These are phyloP conservation scores for Arbacia lixula DNA, from an alignment of 53 echinoderm and acorn worm genomes.

Conservation along the genomic window DNA sequence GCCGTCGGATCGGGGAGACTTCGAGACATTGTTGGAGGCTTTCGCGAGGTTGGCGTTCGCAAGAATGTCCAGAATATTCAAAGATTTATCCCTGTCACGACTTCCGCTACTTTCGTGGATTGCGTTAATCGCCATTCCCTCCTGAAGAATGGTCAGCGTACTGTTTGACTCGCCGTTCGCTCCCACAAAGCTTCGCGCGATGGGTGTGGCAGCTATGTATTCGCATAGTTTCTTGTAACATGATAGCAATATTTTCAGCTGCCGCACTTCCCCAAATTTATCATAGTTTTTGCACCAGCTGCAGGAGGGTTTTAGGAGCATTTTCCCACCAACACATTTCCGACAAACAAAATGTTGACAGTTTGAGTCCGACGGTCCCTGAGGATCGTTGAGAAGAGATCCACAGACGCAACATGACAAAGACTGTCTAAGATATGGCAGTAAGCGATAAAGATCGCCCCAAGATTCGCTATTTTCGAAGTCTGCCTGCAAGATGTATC, in stretches of 20 bases:
- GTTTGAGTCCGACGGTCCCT: constrained; percentile 92
- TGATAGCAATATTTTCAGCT: constrained; percentile 85
- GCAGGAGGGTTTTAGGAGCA: constrained; percentile 93
- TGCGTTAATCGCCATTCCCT: constrained; percentile 92
- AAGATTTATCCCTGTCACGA: constrained; percentile 43
- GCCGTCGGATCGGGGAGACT: no score
- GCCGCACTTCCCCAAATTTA: constrained; percentile 84
- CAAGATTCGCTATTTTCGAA: constrained; percentile 91
- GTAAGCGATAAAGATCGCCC: constrained; percentile 94
- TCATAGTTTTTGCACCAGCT: constrained; percentile 97
- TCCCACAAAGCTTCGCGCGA: constrained; percentile 83
- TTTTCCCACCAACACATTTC: constrained; percentile 91
- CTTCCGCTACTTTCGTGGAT: constrained; percentile 68
- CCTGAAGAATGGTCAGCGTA: constrained; percentile 81
- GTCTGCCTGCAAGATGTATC: constrained; percentile 95
- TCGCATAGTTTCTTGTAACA: constrained; percentile 98
- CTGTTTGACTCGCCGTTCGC: constrained; percentile 89
- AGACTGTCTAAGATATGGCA: constrained; percentile 97
- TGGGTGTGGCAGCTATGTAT: constrained; percentile 98
- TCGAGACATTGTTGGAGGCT: not conserved
- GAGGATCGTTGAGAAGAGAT: constrained; percentile 80
- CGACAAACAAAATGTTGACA: constrained; percentile 98
- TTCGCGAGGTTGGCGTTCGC: constrained; percentile 63
- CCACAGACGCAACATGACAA: constrained; percentile 99
- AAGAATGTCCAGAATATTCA: constrained; percentile 75